Conservation (phyloP, 2,797 vertebrate genomes). For the Spinus olivaceus region DNA sequence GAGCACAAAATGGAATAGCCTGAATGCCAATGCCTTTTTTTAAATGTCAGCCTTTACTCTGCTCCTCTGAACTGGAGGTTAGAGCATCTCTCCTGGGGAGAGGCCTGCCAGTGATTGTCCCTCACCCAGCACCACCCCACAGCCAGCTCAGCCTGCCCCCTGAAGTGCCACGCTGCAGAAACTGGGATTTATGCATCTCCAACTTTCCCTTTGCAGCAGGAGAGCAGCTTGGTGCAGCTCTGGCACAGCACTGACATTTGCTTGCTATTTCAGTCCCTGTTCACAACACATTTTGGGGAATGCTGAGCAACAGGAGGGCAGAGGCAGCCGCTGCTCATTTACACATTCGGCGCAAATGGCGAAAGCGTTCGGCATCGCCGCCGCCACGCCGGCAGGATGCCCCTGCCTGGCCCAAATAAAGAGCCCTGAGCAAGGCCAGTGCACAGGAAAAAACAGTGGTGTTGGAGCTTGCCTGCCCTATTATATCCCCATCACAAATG, state of each 20-base stretch:
- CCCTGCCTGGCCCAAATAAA: background rate
- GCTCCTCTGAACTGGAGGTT: background rate
- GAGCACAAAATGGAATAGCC: background rate
- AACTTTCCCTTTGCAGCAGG: background rate
- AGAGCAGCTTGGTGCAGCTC: background rate
- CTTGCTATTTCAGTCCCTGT: conserved; percentile 7
- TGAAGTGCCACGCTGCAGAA: rapidly evolving
- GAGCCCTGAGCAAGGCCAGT: background rate
- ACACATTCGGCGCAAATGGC: background rate
- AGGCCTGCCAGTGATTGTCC: background rate
- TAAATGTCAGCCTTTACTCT: background rate
- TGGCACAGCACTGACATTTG: background rate
- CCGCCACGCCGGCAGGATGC: background rate
- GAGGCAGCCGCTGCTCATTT: conserved; percentile 26
- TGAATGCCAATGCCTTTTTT: background rate
- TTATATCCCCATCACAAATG: background rate
- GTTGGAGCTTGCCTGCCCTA: background rate
- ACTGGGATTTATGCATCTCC: background rate
- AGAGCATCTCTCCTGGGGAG: background rate
- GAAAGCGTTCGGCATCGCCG: background rate
- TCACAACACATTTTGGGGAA: background rate
- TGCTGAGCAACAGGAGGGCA: conserved; percentile 41
- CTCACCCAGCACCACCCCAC: background rate
- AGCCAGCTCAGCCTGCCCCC: background rate
- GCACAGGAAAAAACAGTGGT: background rate